Percentiles rank a stretch among this genome's conserved stretches.
These are phyloP conservation scores for Temnothorax longispinosus DNA, from an alignment of 1,140 invertebrate species.

Conservation along the genomic window DNA sequence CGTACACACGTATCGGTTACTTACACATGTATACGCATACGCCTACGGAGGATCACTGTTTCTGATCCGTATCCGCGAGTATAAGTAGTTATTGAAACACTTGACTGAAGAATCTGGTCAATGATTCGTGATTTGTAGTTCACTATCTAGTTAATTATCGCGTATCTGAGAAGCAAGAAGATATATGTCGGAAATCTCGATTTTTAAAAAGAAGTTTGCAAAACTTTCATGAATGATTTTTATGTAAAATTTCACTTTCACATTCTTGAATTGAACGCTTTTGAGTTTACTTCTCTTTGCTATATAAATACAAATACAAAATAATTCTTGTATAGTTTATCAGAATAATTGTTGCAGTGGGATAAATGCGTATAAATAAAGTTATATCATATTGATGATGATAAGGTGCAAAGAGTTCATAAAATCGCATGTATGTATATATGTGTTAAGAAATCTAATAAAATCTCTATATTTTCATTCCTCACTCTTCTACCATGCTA, in stretches of 20 bases:
- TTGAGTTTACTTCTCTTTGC: neutral
- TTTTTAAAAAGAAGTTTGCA: neutral
- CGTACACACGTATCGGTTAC: neutral
- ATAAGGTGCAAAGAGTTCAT: neutral
- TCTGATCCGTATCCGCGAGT: neutral
- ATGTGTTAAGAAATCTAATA: neutral
- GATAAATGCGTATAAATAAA: neutral
- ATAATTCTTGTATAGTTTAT: neutral
- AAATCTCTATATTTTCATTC: neutral
- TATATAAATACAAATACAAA: neutral
- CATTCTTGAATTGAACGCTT: neutral
- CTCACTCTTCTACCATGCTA: neutral
- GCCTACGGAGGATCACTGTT: slow-evolving; percentile 14
- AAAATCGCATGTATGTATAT: neutral
- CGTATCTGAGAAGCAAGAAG: neutral
- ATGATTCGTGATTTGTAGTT: neutral
- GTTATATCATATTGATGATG: neutral
- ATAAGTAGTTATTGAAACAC: neutral
- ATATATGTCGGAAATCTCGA: neutral
- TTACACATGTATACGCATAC: slow-evolving; percentile 2
- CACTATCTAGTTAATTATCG: neutral
- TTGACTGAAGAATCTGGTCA: slow-evolving; percentile 15
- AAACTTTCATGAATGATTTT: neutral
- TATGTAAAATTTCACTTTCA: neutral
- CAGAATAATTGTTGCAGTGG: neutral